Evolutionary conservation across 1,140 invertebrate genomes (phyloP), one percentile per base, ranked within the genome.

Genomic region (Chironomus tepperi): DNA sequence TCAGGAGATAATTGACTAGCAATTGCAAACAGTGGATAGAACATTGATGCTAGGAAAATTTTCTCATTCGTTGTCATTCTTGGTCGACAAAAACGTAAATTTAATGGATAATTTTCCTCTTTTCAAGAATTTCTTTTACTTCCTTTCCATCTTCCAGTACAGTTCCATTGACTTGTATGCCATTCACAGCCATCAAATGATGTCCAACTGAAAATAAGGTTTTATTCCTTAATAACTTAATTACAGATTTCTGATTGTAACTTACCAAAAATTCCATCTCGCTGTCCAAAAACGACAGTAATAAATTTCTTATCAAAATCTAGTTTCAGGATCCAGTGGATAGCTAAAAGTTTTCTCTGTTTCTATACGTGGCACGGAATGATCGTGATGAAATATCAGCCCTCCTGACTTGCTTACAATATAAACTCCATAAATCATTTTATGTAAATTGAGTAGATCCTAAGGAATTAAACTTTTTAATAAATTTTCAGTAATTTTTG

Each of bases 1-100:
- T 98, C 95, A 9, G 98, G 98, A 79, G 96, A 98, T 1, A 99
- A 84, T 85, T 99, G 98, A 82, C 94, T 96, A 42, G 97, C 96
- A 79, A 99, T 94, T 0, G 97, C 96, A 88, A 97, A 99, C 12
- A 99, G 84, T 1, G 93, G 93, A 83, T 95, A 95, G 80, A 96
- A 95, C 92, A 95, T 95, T 76, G 94, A 96, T 19, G 92, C 91
- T 76, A 98, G 84, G 80, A 98, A 96, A 78, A 99, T 97, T 82
- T 97, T 98, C 81, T 99, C 96, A 84, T 99, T 98, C 0, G 94
- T 97, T 8, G 94, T 96, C 83, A 98, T 92, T 83, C 92, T 92
- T 0, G 94, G 89, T 21, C 95, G 85, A 57, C 92, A 92, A 87
- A 98, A 98, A 81, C 93, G 93, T 8, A 96, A 83, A 76, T 83